Conservation (phyloP, 2,888 invertebrate genomes). For the Pristionchus arcanus region DNA sequence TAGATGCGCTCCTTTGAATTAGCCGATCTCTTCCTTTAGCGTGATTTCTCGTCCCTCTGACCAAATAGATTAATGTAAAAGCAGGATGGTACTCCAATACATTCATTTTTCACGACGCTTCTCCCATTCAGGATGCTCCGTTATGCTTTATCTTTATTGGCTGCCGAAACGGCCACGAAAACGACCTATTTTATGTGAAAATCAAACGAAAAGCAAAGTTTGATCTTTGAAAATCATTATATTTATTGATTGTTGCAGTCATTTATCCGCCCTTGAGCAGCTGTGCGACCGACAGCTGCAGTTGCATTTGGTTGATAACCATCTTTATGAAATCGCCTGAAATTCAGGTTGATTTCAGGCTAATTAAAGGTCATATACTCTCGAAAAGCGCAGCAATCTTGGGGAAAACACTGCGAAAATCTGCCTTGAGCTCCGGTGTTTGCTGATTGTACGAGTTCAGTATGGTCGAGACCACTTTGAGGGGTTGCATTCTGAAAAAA, state of each 20-base stretch:
- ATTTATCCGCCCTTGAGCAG: slow-evolving; percentile 4
- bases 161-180: neutral
- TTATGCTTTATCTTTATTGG: neutral
- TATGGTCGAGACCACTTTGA: slow-evolving; percentile 22
- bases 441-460: slow-evolving; percentile 20
- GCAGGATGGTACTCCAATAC: neutral
- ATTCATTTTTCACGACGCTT: neutral
- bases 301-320: slow-evolving; percentile 23
- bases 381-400: slow-evolving; percentile 17
- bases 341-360: neutral
- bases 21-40: neutral
- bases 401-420: slow-evolving; percentile 12
- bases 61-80: neutral
- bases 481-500: neutral
- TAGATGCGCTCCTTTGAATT: neutral
- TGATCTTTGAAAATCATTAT: neutral
- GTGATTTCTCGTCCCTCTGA: neutral
- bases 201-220: too few species aligned
- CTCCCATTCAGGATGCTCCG: neutral
- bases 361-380: neutral
- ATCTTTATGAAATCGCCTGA: slow-evolving; percentile 35
- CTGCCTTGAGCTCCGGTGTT: slow-evolving; percentile 1
- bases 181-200: neutral
- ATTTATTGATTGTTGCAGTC: too few species aligned
- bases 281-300: slow-evolving; percentile 16